Percentiles rank a stretch among this genome's conserved stretches.
Evolutionary conservation across 2,113 vertebrate species (phyloP).

Genomic region (Budorcas taxicolor): DNA sequence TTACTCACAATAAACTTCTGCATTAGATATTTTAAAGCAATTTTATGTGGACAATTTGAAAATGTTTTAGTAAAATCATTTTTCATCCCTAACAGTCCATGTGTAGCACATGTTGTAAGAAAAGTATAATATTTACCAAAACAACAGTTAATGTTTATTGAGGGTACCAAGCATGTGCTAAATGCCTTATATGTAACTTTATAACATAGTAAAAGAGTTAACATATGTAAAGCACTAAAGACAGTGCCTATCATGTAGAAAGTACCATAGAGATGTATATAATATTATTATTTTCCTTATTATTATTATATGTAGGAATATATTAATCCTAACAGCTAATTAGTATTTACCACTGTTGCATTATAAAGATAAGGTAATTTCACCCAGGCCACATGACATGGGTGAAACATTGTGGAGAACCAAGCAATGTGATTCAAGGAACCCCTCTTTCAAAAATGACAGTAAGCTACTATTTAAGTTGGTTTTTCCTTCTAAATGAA

Average conservation of each 20-base stretch:
- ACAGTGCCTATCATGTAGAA: neutral
- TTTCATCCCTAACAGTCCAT: neutral
- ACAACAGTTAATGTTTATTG: neutral
- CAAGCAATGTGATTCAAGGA: neutral
- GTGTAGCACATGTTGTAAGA: neutral
- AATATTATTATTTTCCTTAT: neutral
- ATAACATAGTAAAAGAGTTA: neutral
- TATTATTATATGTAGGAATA: neutral
- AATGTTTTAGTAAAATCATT: neutral
- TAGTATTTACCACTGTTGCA: neutral
- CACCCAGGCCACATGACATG: neutral
- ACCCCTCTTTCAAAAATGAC: neutral
- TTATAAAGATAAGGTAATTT: neutral
- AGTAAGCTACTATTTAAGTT: neutral
- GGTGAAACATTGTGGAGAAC: neutral
- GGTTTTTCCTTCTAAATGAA: neutral
- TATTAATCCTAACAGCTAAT: neutral
- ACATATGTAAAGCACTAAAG: neutral
- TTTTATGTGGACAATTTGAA: neutral
- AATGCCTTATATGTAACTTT: neutral
- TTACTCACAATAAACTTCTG: neutral
- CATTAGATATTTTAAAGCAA: neutral
- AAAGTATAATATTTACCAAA: neutral
- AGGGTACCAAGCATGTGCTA: neutral
- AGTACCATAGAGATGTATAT: neutral